Conservation (phyloP, 1,140 invertebrate genomes). For the Tetragnatha versicolor region DNA sequence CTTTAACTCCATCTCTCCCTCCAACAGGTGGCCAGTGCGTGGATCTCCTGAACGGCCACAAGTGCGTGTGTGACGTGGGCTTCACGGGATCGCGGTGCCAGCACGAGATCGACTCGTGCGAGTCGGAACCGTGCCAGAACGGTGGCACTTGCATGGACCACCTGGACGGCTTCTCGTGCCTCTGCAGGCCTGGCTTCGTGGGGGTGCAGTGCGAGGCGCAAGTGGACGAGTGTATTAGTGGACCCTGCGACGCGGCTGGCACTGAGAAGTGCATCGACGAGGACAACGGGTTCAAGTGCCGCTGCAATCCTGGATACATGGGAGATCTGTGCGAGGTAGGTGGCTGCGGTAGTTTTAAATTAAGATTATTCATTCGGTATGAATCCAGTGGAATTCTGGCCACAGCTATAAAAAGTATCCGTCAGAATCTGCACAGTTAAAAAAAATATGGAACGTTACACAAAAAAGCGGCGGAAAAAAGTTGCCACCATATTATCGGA, state of each 20-base stretch:
- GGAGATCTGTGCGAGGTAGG: constrained; percentile 78
- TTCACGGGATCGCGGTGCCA: constrained; percentile 85
- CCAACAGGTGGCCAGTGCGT: constrained; percentile 82
- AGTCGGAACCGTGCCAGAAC: constrained; percentile 64
- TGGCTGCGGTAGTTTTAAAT: neutral
- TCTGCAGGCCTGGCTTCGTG: constrained; percentile 63
- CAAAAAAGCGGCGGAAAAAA: too few species aligned
- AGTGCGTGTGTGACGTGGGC: constrained; percentile 86
- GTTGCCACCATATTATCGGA: too few species aligned
- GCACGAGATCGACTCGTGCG: constrained; percentile 78
- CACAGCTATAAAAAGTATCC: too few species aligned
- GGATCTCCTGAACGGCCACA: constrained; percentile 82
- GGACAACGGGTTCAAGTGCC: constrained; percentile 85
- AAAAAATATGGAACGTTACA: too few species aligned
- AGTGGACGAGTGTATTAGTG: constrained; percentile 80
- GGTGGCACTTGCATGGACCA: constrained; percentile 64
- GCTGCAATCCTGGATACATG: constrained; percentile 87
- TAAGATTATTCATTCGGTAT: neutral
- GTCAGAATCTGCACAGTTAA: too few species aligned
- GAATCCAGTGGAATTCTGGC: too few species aligned
- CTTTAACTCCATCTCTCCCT: too few species aligned
- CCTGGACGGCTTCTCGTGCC: constrained; percentile 64
- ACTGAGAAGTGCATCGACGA: constrained; percentile 86
- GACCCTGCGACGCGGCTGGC: constrained; percentile 86
- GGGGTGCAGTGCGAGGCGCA: constrained; percentile 88